These are phyloP conservation scores for Drosophila pseudotalamancana DNA, from an alignment of 2,888 invertebrate species.

Conservation along the genomic window DNA sequence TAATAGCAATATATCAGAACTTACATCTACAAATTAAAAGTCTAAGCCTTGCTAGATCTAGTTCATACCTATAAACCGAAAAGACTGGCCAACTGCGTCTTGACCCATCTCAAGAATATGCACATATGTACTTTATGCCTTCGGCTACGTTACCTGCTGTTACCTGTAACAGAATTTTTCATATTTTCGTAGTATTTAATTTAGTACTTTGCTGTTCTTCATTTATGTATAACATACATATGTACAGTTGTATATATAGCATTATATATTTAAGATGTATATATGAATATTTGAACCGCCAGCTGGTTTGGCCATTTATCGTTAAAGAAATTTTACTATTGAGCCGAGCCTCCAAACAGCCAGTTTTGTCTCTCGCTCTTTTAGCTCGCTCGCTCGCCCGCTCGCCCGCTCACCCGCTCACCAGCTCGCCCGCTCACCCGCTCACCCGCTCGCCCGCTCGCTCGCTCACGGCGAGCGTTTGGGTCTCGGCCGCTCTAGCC, in stretches of 20 bases:
- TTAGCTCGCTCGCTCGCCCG: not conserved
- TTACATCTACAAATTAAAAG: too few species aligned
- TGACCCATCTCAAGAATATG: too few species aligned
- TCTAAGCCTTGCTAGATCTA: too few species aligned
- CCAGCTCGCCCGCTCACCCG: not conserved
- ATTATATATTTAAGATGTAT: not conserved
- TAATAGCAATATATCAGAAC: too few species aligned
- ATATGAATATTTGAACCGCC: not conserved
- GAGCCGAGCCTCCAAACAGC: conserved; percentile 53
- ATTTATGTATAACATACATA: too few species aligned
- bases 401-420: not conserved
- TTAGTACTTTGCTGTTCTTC: too few species aligned
- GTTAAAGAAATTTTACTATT: conserved; percentile 4
- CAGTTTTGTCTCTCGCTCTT: conserved; percentile 29
- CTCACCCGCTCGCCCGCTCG: conserved; percentile 2
- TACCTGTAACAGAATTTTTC: too few species aligned
- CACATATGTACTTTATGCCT: too few species aligned
- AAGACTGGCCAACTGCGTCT: too few species aligned
- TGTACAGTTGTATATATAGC: not conserved
- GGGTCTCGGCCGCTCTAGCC: conserved; percentile 34
- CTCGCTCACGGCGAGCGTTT: conserved; percentile 14
- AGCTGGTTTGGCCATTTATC: conserved; percentile 10
- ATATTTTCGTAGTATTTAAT: too few species aligned
- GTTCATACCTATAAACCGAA: too few species aligned
- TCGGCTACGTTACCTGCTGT: too few species aligned